phyloP scores from a whole-genome alignment of 2,113 vertebrate species.

The Sinocyclocheilus grahami region DNA sequence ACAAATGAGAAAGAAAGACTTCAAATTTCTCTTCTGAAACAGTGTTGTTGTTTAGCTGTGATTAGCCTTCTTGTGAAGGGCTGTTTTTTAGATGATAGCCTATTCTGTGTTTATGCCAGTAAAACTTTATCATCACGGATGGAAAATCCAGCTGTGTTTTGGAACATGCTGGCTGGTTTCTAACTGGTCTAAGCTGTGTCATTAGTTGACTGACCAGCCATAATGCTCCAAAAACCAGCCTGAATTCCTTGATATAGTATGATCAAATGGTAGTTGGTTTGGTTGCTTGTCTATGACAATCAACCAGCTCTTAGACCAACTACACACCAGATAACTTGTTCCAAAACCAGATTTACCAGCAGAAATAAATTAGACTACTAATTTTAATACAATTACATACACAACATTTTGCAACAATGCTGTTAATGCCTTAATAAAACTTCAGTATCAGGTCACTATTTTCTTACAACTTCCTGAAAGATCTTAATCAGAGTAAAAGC shows the following conservation, averaged over 20 bases:
- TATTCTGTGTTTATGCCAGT: neutral
- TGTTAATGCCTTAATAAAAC: neutral
- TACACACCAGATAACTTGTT: neutral
- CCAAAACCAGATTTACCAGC: neutral
- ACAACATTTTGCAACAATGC: neutral
- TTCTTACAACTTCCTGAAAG: conserved; percentile 7
- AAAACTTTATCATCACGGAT: neutral
- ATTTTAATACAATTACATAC: too few relatives aligned
- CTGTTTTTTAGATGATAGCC: neutral
- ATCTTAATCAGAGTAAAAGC: conserved; percentile 55
- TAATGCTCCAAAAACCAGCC: neutral
- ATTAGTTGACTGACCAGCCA: neutral
- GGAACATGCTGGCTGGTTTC: neutral
- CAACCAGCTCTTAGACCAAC: neutral
- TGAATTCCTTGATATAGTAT: neutral
- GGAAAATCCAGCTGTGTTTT: conserved; percentile 7
- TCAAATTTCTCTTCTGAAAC: neutral
- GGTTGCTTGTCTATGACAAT: neutral
- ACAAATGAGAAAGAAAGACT: neutral
- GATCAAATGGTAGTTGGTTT: neutral
- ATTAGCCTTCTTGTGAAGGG: neutral
- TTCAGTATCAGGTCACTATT: neutral
- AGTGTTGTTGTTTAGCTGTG: neutral
- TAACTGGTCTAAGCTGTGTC: neutral
- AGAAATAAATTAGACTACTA: neutral